A percentile compares a stretch with the other conserved stretches of the same genome.
Conservation (phyloP, 2,113 vertebrate species). For the Neolamprologus toae region DNA sequence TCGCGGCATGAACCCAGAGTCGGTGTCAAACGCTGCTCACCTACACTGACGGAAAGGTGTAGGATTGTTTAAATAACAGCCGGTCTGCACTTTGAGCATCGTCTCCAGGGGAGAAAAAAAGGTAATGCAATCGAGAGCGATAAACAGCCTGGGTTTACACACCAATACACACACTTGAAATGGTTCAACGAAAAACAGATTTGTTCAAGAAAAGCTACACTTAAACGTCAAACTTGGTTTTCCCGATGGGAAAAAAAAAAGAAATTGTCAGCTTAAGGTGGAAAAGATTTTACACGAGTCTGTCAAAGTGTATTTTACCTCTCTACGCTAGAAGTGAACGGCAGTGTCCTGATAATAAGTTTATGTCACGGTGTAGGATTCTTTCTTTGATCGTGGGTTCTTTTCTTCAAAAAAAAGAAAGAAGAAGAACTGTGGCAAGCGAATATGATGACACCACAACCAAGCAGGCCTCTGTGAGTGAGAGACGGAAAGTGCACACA, state of each 20-base stretch:
- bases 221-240: constrained; percentile 11
- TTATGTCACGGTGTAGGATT: constrained; percentile 12
- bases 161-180: constrained; percentile 20
- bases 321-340: constrained; percentile 40
- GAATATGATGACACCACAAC: constrained; percentile 62
- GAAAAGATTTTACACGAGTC: not conserved
- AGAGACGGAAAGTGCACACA: constrained; percentile 61
- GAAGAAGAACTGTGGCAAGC: constrained; percentile 18
- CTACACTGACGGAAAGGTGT: not conserved
- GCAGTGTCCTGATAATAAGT: constrained; percentile 33
- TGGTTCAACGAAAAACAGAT: constrained; percentile 19
- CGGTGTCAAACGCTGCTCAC: not conserved
- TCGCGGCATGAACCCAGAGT: not conserved
- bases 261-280: constrained; percentile 4
- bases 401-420: not conserved
- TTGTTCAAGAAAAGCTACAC: constrained; percentile 15
- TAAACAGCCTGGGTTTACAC: constrained; percentile 18
- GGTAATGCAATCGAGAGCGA: not conserved
- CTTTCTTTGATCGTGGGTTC: constrained; percentile 22
- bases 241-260: constrained; percentile 13
- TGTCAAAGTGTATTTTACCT: constrained; percentile 8
- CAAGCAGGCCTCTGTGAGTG: constrained; percentile 62
- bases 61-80: not conserved
- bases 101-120: not conserved
- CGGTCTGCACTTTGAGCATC: constrained; percentile 3